Evolutionary conservation across 2,888 invertebrate species (phyloP), one percentile per base, ranked within the genome.

Genomic region (Prostheceraeus crozeri): DNA sequence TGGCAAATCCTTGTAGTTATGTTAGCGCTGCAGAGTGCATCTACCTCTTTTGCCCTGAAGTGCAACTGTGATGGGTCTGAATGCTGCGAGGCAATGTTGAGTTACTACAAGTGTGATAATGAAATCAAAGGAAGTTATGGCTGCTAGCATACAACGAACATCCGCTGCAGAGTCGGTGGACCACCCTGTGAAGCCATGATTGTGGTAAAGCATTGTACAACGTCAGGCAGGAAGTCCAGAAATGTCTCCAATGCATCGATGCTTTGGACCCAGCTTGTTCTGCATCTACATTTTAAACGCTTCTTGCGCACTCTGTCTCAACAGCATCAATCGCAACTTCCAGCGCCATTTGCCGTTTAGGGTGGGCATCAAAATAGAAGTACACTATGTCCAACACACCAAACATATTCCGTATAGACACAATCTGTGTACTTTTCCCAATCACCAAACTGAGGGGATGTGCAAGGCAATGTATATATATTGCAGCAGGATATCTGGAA

Each of bases 201-300:
- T 11, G 8, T 48, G 48, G 8, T 21, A 8, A 48, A 16, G 23
- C 27, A 48, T 19, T 19, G 27, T 8, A 16, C 48, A 48, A 48
- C 27, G 28, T 25, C 4, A 25, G 4, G 48, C 6, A 8, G 23
- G 10, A 48, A 16, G 28, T 48, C 25, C 3, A 48, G 23, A 30
- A 48, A 48, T 4, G 48, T 48, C 28, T 48, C 48, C 48, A 48
- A 4, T 4, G 25, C 48, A 48, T 48, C 14, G 14, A 48, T 48
- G 28, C 48, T 19, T 48, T 48, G 27, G 25, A 48, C 8, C 48
- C 48, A 48, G 28, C 19, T n/a, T 28, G 48, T 48, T 4, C 28
- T 48, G 48, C 48, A 48, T 25, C 25, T 10, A 48, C 48, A 48
- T 21, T 48, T 6, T 21, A 48, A 30, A 25, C 28, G 25, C 48